phyloP scores from a whole-genome alignment of 2,113 vertebrate species.

The Leucosticte australis region DNA sequence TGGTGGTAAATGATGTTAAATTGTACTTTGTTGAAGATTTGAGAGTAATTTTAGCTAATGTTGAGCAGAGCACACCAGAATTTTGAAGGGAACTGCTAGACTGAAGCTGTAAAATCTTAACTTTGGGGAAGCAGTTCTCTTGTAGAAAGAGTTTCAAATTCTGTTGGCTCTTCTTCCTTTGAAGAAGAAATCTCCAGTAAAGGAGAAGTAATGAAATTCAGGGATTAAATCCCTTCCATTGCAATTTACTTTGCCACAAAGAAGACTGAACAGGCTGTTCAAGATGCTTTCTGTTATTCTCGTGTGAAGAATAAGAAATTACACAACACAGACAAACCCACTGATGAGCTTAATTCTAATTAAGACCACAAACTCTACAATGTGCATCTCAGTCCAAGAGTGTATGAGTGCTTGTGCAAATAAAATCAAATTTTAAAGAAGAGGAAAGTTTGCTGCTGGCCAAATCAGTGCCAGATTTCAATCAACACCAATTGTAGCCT shows the following conservation, averaged over 20 bases:
- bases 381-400: slow-evolving; percentile 35
- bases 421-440: not conserved
- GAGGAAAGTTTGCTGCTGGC: slow-evolving; percentile 59
- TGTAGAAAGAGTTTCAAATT: not conserved
- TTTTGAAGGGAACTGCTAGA: not conserved
- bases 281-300: slow-evolving; percentile 13
- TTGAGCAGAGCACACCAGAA: not conserved
- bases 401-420: slow-evolving; percentile 58
- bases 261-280: not conserved
- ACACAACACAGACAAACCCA: slow-evolving; percentile 22
- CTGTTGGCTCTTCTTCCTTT: not conserved
- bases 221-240: not conserved
- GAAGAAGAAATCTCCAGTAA: not conserved
- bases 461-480: slow-evolving; percentile 73
- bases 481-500: slow-evolving; percentile 64
- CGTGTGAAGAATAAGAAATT: slow-evolving; percentile 12
- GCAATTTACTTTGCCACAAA: not conserved
- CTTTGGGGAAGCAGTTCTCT: not conserved
- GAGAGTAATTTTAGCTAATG: not conserved
- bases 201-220: not conserved
- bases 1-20: not conserved
- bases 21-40: not conserved
- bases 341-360: slow-evolving; percentile 70
- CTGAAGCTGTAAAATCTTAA: not conserved
- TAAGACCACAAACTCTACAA: slow-evolving; percentile 54